A percentile compares a stretch with the other conserved stretches of the same genome.
These are phyloP conservation scores for Parambassis ranga DNA, from an alignment of 2,797 vertebrate genomes.

Conservation along the genomic window DNA sequence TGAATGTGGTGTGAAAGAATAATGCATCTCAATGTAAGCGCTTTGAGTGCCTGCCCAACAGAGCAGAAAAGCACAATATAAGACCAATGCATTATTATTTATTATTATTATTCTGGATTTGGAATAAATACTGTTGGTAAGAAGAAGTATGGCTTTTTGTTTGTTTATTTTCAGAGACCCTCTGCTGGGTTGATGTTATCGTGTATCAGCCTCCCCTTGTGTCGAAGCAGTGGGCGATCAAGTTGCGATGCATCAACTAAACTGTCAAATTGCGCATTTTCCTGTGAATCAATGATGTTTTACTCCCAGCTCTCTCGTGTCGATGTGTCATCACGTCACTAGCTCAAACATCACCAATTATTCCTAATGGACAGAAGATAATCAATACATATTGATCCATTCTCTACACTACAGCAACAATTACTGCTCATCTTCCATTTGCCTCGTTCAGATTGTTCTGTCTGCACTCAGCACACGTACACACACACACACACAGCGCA, in stretches of 20 bases:
- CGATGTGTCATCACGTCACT: constrained; percentile 34
- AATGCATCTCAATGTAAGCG: too few species aligned
- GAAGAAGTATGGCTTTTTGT: too few species aligned
- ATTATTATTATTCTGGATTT: too few species aligned
- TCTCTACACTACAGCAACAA: constrained; percentile 42
- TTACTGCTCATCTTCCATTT: constrained; percentile 29
- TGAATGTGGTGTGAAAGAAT: too few species aligned
- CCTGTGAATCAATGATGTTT: constrained; percentile 34
- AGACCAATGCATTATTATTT: too few species aligned
- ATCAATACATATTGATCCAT: constrained; percentile 56
- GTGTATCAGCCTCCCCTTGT: too few species aligned
- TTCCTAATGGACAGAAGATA: constrained; percentile 56
- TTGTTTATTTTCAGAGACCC: too few species aligned
- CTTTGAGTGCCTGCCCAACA: too few species aligned
- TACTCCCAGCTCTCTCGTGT: constrained; percentile 16
- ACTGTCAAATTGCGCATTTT: constrained; percentile 33
- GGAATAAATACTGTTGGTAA: too few species aligned
- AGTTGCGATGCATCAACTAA: constrained; percentile 14
- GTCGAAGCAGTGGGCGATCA: constrained; percentile 31
- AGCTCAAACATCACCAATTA: constrained; percentile 59
- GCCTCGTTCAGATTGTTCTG: constrained; percentile 30
- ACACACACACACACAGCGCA: neutral
- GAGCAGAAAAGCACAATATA: too few species aligned
- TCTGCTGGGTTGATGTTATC: too few species aligned
- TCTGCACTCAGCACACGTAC: constrained; percentile 25